Evolutionary conservation across 2,113 vertebrate genomes (phyloP).

Genomic region (Laticauda colubrina): DNA sequence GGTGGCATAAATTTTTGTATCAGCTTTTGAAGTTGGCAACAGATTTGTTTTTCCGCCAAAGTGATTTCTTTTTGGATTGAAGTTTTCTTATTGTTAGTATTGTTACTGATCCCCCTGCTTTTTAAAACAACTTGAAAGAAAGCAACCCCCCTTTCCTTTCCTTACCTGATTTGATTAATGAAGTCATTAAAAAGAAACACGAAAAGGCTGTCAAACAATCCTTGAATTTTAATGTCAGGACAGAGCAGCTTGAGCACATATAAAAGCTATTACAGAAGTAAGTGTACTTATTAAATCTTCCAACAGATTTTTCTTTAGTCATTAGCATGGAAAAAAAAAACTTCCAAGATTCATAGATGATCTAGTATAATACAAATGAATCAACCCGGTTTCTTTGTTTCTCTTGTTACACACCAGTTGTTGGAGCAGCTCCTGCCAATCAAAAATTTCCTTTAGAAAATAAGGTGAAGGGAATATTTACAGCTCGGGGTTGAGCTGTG

Average conservation of each 20-base stretch:
- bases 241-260: constrained; percentile 23
- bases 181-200: constrained; percentile 57
- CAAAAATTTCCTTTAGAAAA: neutral
- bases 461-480: neutral
- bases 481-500: neutral
- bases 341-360: constrained; percentile 48
- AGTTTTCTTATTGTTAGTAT: no score
- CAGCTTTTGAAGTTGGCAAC: no score
- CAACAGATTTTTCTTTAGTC: constrained; percentile 47
- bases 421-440: fast-evolving
- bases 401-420: neutral
- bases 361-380: constrained; percentile 22
- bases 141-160: constrained; percentile 27
- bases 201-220: constrained; percentile 32
- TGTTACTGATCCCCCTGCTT: constrained; percentile 28
- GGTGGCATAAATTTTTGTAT: no score
- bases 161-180: constrained; percentile 58
- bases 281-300: constrained; percentile 49
- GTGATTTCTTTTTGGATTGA: no score
- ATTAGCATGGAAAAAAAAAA: constrained; percentile 36
- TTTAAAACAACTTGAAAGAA: constrained; percentile 42
- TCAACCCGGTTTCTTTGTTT: constrained; percentile 22
- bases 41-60: no score
- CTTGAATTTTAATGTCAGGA: constrained; percentile 52
- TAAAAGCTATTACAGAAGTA: constrained; percentile 38